These are phyloP conservation scores for Gila orcuttii DNA, from an alignment of 2,113 vertebrate genomes.

Conservation along the genomic window DNA sequence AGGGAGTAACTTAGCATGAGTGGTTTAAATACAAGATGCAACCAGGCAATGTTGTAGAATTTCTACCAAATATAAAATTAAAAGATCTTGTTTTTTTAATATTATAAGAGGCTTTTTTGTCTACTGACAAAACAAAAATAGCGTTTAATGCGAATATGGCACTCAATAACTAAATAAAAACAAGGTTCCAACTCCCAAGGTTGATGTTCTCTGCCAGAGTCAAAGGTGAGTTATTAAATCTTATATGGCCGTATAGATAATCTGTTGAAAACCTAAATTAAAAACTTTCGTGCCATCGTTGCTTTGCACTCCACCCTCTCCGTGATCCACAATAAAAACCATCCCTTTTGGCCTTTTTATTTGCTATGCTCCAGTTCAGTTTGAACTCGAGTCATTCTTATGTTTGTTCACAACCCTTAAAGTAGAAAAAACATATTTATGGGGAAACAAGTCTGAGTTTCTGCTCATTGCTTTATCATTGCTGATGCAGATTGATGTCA, in stretches of 20 bases:
- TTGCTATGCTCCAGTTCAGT: background rate
- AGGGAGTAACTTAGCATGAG: background rate
- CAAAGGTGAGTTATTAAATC: background rate
- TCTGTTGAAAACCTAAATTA: background rate
- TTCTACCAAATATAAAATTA: background rate
- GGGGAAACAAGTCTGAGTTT: background rate
- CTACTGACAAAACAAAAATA: background rate
- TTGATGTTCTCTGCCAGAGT: background rate
- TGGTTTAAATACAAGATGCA: background rate
- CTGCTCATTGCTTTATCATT: slow-evolving; percentile 37
- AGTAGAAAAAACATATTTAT: slow-evolving; percentile 33
- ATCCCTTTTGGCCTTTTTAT: background rate
- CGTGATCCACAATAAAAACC: background rate
- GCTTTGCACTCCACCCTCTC: background rate
- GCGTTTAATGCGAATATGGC: background rate
- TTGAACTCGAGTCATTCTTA: background rate
- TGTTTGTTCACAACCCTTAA: background rate
- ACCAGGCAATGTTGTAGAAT: background rate
- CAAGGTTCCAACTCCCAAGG: background rate
- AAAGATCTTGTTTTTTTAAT: background rate
- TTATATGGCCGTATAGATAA: background rate
- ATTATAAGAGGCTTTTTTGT: background rate
- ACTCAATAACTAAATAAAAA: background rate
- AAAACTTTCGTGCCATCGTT: background rate
- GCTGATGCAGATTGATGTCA: slow-evolving; percentile 1